Conservation (phyloP, 2,797 vertebrate genomes). For the Denticeps clupeoides region DNA sequence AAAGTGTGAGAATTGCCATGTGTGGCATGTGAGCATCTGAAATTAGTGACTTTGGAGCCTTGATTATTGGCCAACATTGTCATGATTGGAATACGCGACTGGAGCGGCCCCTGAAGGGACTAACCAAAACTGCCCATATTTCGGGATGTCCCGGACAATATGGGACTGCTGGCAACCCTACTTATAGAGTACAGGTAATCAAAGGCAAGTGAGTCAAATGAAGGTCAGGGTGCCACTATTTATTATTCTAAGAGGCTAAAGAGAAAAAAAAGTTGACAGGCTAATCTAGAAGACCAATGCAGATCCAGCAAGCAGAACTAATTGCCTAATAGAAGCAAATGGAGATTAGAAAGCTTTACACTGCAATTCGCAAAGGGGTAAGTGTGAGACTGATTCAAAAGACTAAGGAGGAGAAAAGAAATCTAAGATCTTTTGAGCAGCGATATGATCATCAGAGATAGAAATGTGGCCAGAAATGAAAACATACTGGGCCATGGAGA, state of each 20-base stretch:
- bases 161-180: no score
- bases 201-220: background rate
- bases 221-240: slow-evolving; percentile 1
- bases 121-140: no score
- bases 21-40: no score
- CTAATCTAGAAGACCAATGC: background rate
- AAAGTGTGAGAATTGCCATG: no score
- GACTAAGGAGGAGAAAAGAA: background rate
- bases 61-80: no score
- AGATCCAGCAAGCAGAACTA: slow-evolving; percentile 2
- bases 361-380: slow-evolving; percentile 1
- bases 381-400: background rate
- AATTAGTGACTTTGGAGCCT: no score
- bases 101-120: no score
- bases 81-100: no score
- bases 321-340: background rate
- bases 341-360: background rate
- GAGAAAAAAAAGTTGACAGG: background rate
- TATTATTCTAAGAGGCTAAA: background rate
- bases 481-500: slow-evolving; percentile 12
- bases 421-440: background rate
- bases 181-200: background rate
- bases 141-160: no score
- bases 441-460: slow-evolving; percentile 8
- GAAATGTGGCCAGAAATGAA: slow-evolving; percentile 5